phyloP scores from a whole-genome alignment of 2,113 vertebrate genomes.

The Notarius quadriscutis region DNA sequence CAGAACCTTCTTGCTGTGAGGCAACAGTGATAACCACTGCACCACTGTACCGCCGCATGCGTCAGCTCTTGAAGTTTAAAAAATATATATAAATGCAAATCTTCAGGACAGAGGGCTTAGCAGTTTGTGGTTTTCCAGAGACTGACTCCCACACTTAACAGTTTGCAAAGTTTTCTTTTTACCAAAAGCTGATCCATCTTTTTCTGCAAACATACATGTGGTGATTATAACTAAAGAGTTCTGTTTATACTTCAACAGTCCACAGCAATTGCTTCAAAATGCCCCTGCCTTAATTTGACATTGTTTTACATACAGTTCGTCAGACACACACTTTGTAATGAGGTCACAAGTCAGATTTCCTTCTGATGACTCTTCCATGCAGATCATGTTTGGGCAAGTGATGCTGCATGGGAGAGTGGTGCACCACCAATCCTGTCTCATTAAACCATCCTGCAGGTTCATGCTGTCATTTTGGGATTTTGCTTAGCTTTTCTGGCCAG shows the following conservation, averaged over 20 bases:
- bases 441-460: not conserved
- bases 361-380: not conserved
- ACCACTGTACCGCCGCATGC: too few species aligned
- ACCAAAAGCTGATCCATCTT: not conserved
- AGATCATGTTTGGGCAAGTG: not conserved
- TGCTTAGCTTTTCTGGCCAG: not conserved
- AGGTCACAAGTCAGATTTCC: not conserved
- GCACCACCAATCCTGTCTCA: not conserved
- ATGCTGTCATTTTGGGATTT: not conserved
- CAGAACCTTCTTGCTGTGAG: too few species aligned
- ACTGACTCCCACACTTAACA: not conserved
- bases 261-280: not conserved
- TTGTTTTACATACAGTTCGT: not conserved
- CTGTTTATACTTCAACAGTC: not conserved
- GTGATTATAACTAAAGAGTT: not conserved
- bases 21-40: too few species aligned
- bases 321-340: not conserved
- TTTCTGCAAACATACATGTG: not conserved
- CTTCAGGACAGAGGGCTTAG: not conserved
- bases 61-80: not conserved
- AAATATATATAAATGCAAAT: not conserved
- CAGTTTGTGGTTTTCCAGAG: not conserved
- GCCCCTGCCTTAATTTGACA: not conserved
- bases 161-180: not conserved
- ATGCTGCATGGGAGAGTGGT: not conserved